phyloP scores from a whole-genome alignment of 2,888 invertebrate species.

The Drosophila emarginata region DNA sequence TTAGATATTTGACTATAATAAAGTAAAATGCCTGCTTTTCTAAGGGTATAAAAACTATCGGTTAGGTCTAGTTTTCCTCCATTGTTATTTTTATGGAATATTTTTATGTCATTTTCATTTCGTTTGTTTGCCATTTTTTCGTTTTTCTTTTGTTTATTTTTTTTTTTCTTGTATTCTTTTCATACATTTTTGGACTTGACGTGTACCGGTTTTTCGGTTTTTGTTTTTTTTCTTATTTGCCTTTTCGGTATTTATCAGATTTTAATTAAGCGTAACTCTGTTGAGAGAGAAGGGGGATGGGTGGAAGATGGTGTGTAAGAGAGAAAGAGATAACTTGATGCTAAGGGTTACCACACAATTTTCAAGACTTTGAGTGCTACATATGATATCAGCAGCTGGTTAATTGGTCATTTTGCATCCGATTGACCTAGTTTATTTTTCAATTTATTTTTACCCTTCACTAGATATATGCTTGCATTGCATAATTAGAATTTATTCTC shows the following conservation, averaged over 20 bases:
- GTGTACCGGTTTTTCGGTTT: constrained; percentile 30
- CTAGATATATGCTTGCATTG: neutral
- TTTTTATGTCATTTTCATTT: constrained; percentile 40
- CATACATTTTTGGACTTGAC: constrained; percentile 38
- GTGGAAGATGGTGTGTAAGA: too few species aligned
- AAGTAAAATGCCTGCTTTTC: too few species aligned
- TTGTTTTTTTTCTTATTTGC: constrained; percentile 62
- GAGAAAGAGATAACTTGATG: neutral
- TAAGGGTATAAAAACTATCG: neutral
- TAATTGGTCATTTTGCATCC: constrained; percentile 1
- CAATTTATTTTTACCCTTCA: neutral
- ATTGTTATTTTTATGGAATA: constrained; percentile 28
- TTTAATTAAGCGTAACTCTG: constrained; percentile 60
- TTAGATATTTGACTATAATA: neutral
- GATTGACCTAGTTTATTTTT: neutral
- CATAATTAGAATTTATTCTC: constrained; percentile 8
- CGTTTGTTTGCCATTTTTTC: constrained; percentile 7
- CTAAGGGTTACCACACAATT: neutral
- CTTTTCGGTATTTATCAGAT: constrained; percentile 68
- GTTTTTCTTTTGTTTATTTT: neutral
- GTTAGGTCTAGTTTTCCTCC: neutral
- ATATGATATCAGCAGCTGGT: neutral
- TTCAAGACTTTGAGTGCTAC: neutral
- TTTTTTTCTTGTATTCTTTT: constrained; percentile 4
- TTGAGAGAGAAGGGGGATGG: too few species aligned